Evolutionary conservation across 37 sponge, comb jelly and placozoan species (phyloP).

Genomic region (Aplysina aerophoba): DNA sequence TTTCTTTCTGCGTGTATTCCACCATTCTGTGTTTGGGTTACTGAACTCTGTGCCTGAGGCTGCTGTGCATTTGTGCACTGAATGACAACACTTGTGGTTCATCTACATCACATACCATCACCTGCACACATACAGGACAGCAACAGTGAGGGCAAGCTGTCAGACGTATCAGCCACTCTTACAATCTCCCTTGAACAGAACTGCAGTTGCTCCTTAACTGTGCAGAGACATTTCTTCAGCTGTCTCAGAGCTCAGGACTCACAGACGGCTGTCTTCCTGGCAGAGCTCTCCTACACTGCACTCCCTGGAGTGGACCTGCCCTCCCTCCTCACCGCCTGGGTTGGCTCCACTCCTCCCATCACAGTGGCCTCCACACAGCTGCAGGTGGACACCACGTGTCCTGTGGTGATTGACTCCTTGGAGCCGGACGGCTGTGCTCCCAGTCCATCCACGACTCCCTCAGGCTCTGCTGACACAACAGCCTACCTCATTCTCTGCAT

Average conservation of each 20-base stretch:
- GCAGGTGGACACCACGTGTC: not conserved
- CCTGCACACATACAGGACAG: not conserved
- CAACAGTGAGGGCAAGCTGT: constrained; percentile 4
- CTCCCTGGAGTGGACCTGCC: not conserved
- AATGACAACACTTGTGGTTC: too few species aligned
- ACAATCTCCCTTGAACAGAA: too few species aligned
- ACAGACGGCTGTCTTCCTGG: not conserved
- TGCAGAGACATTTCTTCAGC: not conserved
- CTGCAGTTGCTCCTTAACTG: too few species aligned
- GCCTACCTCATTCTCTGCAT: not conserved
- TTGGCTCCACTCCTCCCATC: not conserved
- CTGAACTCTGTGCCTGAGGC: too few species aligned
- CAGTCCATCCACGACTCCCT: not conserved
- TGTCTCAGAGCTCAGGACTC: not conserved
- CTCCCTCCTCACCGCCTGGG: constrained; percentile 7
- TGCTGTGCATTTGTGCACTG: too few species aligned
- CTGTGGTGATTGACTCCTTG: not conserved
- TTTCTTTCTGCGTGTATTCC: too few species aligned
- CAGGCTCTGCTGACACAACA: not conserved
- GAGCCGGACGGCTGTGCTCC: not conserved
- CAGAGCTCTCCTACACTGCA: not conserved
- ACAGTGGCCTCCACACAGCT: not conserved
- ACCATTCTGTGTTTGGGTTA: too few species aligned
- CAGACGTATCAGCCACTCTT: not conserved
- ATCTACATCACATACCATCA: not conserved